Base-by-base conservation (phyloP, 2,888 invertebrate genomes). In the Protonemura montana region DNA sequence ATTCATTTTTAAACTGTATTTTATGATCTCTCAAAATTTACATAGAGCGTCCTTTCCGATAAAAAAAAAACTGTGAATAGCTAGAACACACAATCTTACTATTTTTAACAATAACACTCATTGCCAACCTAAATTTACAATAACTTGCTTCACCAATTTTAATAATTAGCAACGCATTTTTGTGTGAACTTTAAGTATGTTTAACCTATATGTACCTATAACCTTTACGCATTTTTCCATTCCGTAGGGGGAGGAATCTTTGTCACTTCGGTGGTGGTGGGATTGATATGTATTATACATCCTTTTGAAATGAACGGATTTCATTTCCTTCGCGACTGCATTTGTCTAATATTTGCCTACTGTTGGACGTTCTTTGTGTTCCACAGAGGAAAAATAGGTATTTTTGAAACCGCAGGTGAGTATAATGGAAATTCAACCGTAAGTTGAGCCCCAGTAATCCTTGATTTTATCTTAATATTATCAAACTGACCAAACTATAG, bases 171-270 rank as follows among this genome's bases (percentile, higher is more conserved):
- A n/a, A n/a, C n/a, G n/a, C n/a, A n/a, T n/a, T n/a, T n/a, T n/a
- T n/a, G n/a, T n/a, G n/a, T n/a, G n/a, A n/a, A n/a, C n/a, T n/a
- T n/a, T n/a, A n/a, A n/a, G n/a, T n/a, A n/a, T n/a, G n/a, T n/a
- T n/a, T n/a, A n/a, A n/a, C n/a, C n/a, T n/a, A n/a, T n/a, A n/a
- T n/a, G n/a, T n/a, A n/a, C n/a, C n/a, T n/a, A n/a, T n/a, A n/a
- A n/a, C n/a, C n/a, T n/a, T 16, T 21, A 77, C n/a, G 77, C 10
- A 13, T 25, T 77, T 77, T 25, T 42, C 35, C 83, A 76, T 42
- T 41, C 88, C 89, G n/a, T 88, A 93, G 93, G 93, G 81, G 93
- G 92, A 80, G 93, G 93, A 2, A 91, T 92, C n/a, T 93, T 93
- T 90, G 92, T 93, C 5, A 93, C 93, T 0, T 92, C 92, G 0